These are phyloP conservation scores for Lasioglossum vierecki DNA, from an alignment of 2,888 invertebrate species.

Conservation along the genomic window DNA sequence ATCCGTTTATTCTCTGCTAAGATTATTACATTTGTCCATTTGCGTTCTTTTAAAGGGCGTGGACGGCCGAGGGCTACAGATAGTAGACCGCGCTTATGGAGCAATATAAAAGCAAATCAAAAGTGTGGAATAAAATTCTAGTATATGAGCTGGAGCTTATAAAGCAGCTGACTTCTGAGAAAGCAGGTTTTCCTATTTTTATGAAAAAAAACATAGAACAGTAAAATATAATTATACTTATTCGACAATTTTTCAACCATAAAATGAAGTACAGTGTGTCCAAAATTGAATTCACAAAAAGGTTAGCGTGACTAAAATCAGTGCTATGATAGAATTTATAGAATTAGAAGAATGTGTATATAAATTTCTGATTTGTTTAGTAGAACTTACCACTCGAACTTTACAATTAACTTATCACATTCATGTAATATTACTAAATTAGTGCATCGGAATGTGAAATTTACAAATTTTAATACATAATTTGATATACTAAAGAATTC, in stretches of 20 bases:
- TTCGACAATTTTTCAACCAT: not conserved
- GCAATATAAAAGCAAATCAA: not conserved
- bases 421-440: not conserved
- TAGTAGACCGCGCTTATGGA: not conserved
- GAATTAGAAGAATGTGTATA: not conserved
- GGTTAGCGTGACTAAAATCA: not conserved
- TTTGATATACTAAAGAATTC: not conserved
- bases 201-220: not conserved
- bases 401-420: not conserved
- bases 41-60: conserved; percentile 14
- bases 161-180: not conserved
- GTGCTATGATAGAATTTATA: not conserved
- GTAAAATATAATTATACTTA: not conserved
- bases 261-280: not conserved
- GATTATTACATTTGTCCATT: conserved; percentile 44
- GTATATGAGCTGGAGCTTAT: not conserved
- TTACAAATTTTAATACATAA: not conserved
- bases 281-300: not conserved
- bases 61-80: not conserved
- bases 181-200: not conserved
- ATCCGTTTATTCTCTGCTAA: conserved; percentile 31
- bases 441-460: not conserved
- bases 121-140: not conserved
- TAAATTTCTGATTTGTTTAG: not conserved
- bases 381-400: too few species aligned